A percentile compares a stretch with the other conserved stretches of the same genome.
Conservation (phyloP, 2,797 vertebrate species). For the Cichlasoma orientale region DNA sequence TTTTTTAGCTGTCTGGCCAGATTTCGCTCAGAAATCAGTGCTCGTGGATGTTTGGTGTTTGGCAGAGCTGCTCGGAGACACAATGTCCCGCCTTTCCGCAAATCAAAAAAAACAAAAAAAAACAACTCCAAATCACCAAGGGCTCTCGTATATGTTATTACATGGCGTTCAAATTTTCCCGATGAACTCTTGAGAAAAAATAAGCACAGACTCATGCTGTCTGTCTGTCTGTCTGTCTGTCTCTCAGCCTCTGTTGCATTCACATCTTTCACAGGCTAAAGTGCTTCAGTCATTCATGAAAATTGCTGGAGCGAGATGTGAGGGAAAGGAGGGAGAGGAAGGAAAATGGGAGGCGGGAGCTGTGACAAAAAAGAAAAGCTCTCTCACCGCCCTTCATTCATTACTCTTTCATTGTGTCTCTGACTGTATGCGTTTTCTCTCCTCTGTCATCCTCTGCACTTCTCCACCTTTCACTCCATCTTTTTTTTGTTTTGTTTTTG, state of each 20-base stretch:
- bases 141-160: not conserved
- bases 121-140: not conserved
- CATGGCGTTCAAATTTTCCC: not conserved
- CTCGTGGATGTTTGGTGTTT: not conserved
- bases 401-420: slow-evolving; percentile 12
- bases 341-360: slow-evolving; percentile 5
- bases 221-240: not conserved
- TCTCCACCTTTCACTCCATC: slow-evolving; percentile 3
- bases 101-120: not conserved
- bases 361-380: slow-evolving; percentile 9
- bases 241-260: slow-evolving; percentile 15
- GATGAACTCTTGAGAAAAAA: not conserved
- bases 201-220: not conserved
- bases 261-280: slow-evolving; percentile 22
- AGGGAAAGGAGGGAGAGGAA: not conserved
- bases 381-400: slow-evolving; percentile 42
- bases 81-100: not conserved
- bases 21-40: not conserved
- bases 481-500: not conserved
- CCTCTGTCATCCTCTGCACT: not conserved
- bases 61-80: not conserved
- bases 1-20: not conserved
- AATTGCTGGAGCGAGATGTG: slow-evolving; percentile 24
- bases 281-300: slow-evolving; percentile 58
- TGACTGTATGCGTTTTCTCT: not conserved